Evolutionary conservation across 2,888 invertebrate genomes (phyloP).

Genomic region (Syrphus vitripennis): DNA sequence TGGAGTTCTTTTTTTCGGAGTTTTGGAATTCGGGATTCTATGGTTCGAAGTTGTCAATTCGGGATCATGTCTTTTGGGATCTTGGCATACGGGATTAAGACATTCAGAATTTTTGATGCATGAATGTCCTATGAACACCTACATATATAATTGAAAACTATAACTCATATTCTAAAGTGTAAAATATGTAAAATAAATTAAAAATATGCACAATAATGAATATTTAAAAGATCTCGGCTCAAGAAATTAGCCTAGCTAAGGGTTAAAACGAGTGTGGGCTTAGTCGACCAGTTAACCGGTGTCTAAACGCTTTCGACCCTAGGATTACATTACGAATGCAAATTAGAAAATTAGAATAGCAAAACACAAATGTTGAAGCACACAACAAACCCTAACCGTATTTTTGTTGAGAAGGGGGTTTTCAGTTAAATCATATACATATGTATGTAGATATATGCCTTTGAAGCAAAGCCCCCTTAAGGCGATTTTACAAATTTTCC

Average conservation of each 20-base stretch:
- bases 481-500: slow-evolving; percentile 1
- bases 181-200: too few relatives aligned
- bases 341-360: slow-evolving; percentile 63
- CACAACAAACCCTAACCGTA: neutral
- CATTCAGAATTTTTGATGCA: too few relatives aligned
- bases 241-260: neutral
- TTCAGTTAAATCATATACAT: neutral
- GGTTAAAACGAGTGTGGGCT: neutral
- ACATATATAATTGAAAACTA: too few relatives aligned
- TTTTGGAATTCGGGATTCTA: too few relatives aligned
- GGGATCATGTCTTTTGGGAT: too few relatives aligned
- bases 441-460: neutral
- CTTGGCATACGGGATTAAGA: too few relatives aligned
- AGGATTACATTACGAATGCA: slow-evolving; percentile 65
- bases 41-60: too few relatives aligned
- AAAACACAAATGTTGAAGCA: slow-evolving; percentile 50
- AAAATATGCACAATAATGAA: too few relatives aligned
- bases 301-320: slow-evolving; percentile 39
- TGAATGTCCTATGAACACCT: too few relatives aligned
- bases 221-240: neutral
- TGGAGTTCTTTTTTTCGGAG: too few relatives aligned
- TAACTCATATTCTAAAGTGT: too few relatives aligned
- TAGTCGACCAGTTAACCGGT: slow-evolving; percentile 34
- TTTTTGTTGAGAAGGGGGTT: neutral
- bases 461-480: slow-evolving; percentile 39